Conservation (phyloP, 2,797 vertebrate genomes). For the Sarcoramphus papa region DNA sequence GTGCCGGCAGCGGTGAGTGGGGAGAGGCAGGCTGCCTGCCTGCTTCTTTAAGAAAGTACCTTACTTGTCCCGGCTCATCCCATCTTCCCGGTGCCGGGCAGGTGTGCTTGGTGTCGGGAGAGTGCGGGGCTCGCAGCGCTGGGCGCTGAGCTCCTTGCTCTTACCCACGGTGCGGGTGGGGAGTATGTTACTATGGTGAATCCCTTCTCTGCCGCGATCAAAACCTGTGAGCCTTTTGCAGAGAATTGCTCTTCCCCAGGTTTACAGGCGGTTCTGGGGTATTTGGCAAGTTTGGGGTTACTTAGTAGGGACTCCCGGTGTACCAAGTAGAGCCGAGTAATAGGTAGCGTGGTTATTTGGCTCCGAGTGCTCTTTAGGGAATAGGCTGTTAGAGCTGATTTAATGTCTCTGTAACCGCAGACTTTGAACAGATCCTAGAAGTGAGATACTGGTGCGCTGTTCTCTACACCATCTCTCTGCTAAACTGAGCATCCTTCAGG, state of each 20-base stretch:
- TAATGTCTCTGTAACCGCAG: background rate
- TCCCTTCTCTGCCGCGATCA: background rate
- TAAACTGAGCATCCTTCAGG: conserved; percentile 52
- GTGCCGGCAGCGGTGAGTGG: background rate
- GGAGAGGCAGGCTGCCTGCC: background rate
- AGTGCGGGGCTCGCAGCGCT: background rate
- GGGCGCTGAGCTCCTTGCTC: background rate
- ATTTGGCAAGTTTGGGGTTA: background rate
- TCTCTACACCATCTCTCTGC: conserved; percentile 32
- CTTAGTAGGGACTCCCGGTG: background rate
- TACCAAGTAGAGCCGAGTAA: background rate
- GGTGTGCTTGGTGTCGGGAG: background rate
- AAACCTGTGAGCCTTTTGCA: background rate
- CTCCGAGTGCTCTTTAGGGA: background rate
- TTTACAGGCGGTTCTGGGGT: background rate
- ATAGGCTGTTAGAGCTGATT: background rate
- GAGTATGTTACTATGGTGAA: background rate
- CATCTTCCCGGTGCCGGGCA: background rate
- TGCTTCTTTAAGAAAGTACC: background rate
- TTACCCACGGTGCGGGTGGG: background rate
- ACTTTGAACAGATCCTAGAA: background rate
- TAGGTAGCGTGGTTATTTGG: background rate
- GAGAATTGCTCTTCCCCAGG: background rate
- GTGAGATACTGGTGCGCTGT: conserved; percentile 11
- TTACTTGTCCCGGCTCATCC: background rate